Base-by-base conservation (phyloP, 2,113 vertebrate genomes). In the Octodon degus region DNA sequence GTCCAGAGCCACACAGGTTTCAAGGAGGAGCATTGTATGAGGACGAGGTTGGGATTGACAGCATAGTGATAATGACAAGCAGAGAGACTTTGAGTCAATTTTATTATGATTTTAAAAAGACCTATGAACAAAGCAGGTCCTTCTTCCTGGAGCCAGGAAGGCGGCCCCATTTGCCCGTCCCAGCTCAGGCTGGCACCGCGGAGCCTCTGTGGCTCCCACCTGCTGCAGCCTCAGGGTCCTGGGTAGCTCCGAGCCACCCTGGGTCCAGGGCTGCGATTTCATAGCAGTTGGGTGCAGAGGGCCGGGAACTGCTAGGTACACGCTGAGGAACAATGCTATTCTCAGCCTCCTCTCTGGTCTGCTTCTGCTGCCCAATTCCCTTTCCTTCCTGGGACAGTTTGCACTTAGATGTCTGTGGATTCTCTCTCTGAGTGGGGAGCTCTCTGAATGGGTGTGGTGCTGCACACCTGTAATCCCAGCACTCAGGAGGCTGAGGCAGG, bases 41-140 rank as follows among this genome's bases (percentile, higher is more conserved):
- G 25, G 63, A 50, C 30, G 11, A 30, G 22, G 19, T 77, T 60
- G 53, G 53, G 47, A 4, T 53, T 9, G 30, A n/a, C 5, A 37
- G 67, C 53, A 0, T 1, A 0, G 83, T 25, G 72, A 27, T 72
- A 81, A 87, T 87, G 11, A 84, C 80, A 65, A 47, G 80, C 77
- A 50, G 62, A 53, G 55, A 68, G 22, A 8, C 67, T 82, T 53
- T 24, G 0, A 13, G 58, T 19, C 76, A 0, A 32, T 32, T 81
- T 97, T 80, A n/a, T 67, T 84, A 40, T 19, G 2, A 16, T 72
- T 92, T 80, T 84, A 19, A 84, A 74, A 53, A 55, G 8, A 89
- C 27, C 83, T n/a, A 0, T 37, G 89, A 74, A 90, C 72, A 70
- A 17, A 53, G 55, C 67, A 9, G 2, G 76, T 27, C 86, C 88